A percentile compares a stretch with the other conserved stretches of the same genome.
phyloP scores from a whole-genome alignment of 2,113 vertebrate species.

The Thinocorus orbignyianus region DNA sequence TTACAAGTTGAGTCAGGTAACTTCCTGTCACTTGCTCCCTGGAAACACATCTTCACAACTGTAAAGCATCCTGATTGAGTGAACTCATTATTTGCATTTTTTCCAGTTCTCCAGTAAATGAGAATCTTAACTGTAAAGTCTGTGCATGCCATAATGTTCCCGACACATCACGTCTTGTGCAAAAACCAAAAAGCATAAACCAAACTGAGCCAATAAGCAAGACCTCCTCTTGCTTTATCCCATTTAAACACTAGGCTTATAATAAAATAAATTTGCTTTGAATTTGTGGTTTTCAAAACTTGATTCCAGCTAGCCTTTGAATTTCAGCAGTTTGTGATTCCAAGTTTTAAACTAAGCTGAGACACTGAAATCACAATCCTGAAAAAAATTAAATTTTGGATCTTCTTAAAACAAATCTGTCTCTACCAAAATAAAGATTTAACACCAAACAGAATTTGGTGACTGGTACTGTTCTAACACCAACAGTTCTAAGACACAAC shows the following conservation, averaged over 20 bases:
- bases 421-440: background rate
- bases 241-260: background rate
- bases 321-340: background rate
- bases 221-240: background rate
- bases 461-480: too few relatives aligned
- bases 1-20: rapidly evolving
- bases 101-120: background rate
- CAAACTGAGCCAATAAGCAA: background rate
- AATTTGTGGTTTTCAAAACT: background rate
- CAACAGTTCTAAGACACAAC: background rate
- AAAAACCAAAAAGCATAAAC: background rate
- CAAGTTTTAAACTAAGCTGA: background rate
- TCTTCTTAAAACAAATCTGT: background rate
- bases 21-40: background rate
- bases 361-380: background rate
- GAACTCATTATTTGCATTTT: background rate
- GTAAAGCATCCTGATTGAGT: background rate
- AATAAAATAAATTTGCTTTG: background rate
- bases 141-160: background rate
- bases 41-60: background rate
- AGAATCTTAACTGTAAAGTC: background rate
- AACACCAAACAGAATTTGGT: background rate
- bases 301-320: background rate
- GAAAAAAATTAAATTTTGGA: background rate
- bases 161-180: background rate